A percentile compares a stretch with the other conserved stretches of the same genome.
Conservation (phyloP, 2,113 vertebrate genomes). For the Nymphicus hollandicus region DNA sequence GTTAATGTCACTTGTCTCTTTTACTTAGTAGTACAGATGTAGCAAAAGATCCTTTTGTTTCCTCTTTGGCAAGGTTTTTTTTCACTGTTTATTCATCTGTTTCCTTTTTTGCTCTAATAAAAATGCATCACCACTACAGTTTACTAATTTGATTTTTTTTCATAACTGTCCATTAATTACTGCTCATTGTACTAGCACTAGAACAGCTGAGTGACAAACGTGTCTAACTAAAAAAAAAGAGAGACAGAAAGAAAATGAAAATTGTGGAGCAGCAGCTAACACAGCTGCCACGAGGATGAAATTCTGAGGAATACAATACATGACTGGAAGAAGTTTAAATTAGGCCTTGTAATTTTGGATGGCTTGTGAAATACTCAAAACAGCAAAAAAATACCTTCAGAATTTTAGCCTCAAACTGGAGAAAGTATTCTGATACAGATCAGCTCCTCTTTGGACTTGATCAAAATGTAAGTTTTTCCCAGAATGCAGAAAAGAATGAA, state of each 20-base stretch:
- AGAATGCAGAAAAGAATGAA: neutral
- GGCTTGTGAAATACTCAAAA: neutral
- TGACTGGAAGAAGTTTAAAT: neutral
- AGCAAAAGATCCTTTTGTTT: neutral
- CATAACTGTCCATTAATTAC: neutral
- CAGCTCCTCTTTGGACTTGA: neutral
- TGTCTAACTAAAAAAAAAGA: neutral
- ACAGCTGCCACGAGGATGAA: neutral
- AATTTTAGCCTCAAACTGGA: neutral
- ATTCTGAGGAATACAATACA: neutral
- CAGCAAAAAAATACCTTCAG: neutral
- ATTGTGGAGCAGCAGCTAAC: neutral
- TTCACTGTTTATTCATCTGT: neutral
- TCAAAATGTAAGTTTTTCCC: neutral
- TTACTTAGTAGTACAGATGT: neutral
- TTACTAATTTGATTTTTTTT: neutral
- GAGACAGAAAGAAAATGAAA: neutral
- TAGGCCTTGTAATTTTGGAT: neutral
- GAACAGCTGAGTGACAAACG: neutral
- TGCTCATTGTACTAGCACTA: neutral
- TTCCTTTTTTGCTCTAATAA: neutral
- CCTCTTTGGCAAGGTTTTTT: neutral
- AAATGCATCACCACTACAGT: neutral
- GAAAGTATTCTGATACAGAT: neutral
- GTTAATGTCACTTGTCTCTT: neutral